A percentile compares a stretch with the other conserved stretches of the same genome.
phyloP scores from a whole-genome alignment of 2,113 vertebrate genomes.

The Oceanites oceanicus region DNA sequence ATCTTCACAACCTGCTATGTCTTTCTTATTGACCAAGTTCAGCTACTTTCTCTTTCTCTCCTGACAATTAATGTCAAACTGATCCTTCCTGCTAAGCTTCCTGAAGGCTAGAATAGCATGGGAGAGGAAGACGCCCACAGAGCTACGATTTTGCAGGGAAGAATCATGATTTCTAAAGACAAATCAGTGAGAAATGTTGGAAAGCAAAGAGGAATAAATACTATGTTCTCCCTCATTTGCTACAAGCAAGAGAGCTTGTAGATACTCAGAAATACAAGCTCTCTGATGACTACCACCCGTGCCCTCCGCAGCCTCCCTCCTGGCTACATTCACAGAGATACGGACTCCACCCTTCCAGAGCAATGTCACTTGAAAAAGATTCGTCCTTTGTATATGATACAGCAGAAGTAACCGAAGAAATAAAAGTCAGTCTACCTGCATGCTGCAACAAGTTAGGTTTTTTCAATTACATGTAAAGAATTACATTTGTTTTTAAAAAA shows the following conservation, averaged over 20 bases:
- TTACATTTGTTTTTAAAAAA: not conserved
- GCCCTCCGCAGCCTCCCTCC: not conserved
- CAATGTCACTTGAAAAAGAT: not conserved
- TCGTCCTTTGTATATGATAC: not conserved
- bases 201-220: not conserved
- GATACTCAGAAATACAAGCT: not conserved
- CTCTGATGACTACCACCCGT: fast-evolving
- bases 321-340: not conserved
- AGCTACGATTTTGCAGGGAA: not conserved
- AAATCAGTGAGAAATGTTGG: not conserved
- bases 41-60: not conserved
- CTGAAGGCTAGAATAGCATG: not conserved
- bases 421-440: not conserved
- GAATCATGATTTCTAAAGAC: not conserved
- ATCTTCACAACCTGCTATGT: not conserved
- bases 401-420: not conserved
- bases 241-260: not conserved
- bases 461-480: not conserved
- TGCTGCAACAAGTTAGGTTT: fast-evolving
- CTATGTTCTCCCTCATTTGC: not conserved
- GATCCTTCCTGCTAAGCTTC: not conserved
- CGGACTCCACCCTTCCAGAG: not conserved
- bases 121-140: not conserved
- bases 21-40: not conserved
- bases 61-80: not conserved